phyloP scores from a whole-genome alignment of 2,797 vertebrate species.

The Tangara arthus region DNA sequence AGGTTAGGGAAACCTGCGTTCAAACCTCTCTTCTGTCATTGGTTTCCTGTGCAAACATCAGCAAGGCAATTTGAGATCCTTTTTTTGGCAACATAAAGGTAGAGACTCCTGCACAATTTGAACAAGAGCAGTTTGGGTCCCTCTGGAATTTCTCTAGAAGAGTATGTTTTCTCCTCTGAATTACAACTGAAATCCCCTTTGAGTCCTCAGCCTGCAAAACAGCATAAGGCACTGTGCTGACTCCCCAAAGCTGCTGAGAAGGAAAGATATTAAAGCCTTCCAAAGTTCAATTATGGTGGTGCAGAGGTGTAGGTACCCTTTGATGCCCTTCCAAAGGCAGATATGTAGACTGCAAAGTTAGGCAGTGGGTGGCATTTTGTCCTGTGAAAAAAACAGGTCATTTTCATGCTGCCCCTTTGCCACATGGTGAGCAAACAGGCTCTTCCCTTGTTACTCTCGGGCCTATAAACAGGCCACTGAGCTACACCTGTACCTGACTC shows the following conservation, averaged over 20 bases:
- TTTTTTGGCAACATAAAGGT: background rate
- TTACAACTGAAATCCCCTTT: background rate
- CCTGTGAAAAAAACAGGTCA: background rate
- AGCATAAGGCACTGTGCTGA: background rate
- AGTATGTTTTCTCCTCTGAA: background rate
- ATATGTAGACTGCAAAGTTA: background rate
- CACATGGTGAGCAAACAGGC: rapidly evolving
- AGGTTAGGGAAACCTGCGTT: background rate
- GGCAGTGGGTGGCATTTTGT: background rate
- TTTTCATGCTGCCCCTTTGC: background rate
- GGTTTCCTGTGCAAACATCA: background rate
- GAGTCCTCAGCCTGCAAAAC: background rate
- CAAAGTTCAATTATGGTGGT: background rate
- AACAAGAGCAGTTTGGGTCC: background rate
- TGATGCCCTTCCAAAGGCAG: background rate
- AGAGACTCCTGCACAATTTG: background rate
- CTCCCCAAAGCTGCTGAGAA: background rate
- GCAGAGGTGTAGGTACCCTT: background rate
- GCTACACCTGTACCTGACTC: background rate
- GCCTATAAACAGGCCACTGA: background rate
- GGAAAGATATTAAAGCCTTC: background rate
- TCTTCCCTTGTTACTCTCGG: rapidly evolving
- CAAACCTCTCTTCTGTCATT: background rate
- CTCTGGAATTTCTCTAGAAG: background rate
- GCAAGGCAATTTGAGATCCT: background rate